These are phyloP conservation scores for Parauchenoglanis punctatus DNA, from an alignment of 2,797 vertebrate species.

Conservation along the genomic window DNA sequence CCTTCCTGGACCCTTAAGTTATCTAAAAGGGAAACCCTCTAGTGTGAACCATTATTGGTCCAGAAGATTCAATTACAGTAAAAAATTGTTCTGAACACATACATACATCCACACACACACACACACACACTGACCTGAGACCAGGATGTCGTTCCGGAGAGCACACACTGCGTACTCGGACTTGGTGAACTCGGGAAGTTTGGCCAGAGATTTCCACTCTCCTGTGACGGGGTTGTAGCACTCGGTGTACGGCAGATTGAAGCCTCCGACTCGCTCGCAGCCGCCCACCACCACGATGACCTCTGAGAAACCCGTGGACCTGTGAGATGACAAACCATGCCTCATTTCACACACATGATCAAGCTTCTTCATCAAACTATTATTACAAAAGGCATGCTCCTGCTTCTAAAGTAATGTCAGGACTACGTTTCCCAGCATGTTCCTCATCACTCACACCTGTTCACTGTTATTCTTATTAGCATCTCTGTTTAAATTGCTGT, in stretches of 20 bases:
- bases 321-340: conserved; percentile 60
- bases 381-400: background rate
- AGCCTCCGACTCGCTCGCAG: conserved; percentile 94
- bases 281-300: conserved; percentile 98
- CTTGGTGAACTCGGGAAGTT: conserved; percentile 97
- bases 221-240: conserved; percentile 97
- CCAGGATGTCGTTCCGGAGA: conserved; percentile 95
- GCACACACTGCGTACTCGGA: conserved; percentile 98
- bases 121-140: conserved; percentile 86
- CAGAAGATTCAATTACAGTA: no score
- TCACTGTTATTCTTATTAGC: no score
- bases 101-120: conserved; percentile 6
- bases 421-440: no score
- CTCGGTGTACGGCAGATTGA: conserved; percentile 97
- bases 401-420: no score
- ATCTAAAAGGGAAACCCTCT: no score
- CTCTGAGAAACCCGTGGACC: conserved; percentile 96
- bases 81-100: no score
- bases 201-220: conserved; percentile 96
- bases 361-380: background rate
- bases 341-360: background rate
- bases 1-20: no score
- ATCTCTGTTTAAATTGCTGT: no score
- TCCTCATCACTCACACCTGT: no score
- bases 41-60: no score